phyloP scores from a whole-genome alignment of 92 coral and sea anemone species.

The Porites rus region DNA sequence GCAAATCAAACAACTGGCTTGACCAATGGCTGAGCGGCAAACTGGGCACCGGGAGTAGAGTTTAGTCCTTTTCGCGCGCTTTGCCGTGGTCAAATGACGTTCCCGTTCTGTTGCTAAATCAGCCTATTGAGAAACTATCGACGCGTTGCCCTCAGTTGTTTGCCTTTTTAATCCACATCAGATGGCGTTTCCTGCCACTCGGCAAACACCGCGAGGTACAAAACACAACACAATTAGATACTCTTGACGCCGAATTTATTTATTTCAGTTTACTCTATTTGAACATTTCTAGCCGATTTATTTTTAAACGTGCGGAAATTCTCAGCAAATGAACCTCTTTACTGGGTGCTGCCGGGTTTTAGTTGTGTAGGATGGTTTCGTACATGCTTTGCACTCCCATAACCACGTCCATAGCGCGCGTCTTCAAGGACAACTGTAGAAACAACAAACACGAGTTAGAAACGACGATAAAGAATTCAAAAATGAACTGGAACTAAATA shows the following conservation, averaged over 20 bases:
- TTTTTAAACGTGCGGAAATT: neutral
- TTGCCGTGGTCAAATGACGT: no score
- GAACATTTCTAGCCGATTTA: neutral
- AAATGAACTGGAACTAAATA: no score
- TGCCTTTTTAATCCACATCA: no score
- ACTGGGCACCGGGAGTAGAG: no score
- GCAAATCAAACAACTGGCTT: no score
- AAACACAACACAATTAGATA: neutral
- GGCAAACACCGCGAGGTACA: neutral
- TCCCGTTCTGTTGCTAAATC: no score
- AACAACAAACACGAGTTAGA: neutral
- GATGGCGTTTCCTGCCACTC: neutral
- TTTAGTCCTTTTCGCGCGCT: no score
- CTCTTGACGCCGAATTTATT: neutral
- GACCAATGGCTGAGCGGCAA: no score
- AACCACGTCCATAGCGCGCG: slow-evolving; percentile 89
- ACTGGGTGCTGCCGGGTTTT: neutral
- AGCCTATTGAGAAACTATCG: no score
- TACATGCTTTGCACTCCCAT: slow-evolving; percentile 77
- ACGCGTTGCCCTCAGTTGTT: neutral
- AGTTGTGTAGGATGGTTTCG: slow-evolving; percentile 78
- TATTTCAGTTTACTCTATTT: neutral
- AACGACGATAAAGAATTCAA: no score
- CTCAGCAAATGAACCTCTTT: neutral
- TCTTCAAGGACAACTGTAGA: slow-evolving; percentile 82